Evolutionary conservation across 92 coral and sea anemone genomes (phyloP).

Genomic region (Parazoanthus darwini): DNA sequence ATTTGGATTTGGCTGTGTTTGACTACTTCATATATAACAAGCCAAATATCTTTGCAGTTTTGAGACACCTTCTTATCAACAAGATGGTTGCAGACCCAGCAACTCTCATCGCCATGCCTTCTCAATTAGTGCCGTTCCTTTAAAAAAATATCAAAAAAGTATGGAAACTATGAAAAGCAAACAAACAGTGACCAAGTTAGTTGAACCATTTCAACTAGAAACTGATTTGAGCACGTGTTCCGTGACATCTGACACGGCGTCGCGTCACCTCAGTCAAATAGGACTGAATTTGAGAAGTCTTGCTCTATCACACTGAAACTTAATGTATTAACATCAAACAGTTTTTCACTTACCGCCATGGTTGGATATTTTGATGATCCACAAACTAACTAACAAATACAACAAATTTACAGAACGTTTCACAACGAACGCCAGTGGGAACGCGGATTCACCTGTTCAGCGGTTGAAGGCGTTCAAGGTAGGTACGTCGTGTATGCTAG

Average conservation of each 20-base stretch:
- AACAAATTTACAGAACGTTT: neutral
- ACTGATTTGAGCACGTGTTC: neutral
- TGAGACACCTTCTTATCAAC: too few relatives aligned
- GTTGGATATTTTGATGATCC: neutral
- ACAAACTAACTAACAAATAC: neutral
- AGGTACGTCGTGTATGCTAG: neutral
- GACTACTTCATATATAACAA: too few relatives aligned
- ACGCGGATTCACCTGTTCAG: neutral
- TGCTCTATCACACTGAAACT: neutral
- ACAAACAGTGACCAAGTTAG: too few relatives aligned
- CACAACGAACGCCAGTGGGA: neutral
- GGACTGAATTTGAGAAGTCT: neutral
- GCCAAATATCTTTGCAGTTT: too few relatives aligned
- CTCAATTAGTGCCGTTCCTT: too few relatives aligned
- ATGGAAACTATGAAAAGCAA: too few relatives aligned
- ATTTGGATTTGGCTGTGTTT: too few relatives aligned
- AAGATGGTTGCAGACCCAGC: too few relatives aligned
- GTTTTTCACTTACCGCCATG: conserved; percentile 36
- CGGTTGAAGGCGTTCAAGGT: neutral
- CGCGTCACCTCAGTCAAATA: neutral
- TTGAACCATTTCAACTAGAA: too few relatives aligned
- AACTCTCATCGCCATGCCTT: too few relatives aligned
- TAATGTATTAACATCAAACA: neutral
- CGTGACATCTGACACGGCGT: neutral
- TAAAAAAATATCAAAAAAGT: too few relatives aligned